phyloP scores from a whole-genome alignment of 2,797 vertebrate species.

The Carcharodon carcharias region DNA sequence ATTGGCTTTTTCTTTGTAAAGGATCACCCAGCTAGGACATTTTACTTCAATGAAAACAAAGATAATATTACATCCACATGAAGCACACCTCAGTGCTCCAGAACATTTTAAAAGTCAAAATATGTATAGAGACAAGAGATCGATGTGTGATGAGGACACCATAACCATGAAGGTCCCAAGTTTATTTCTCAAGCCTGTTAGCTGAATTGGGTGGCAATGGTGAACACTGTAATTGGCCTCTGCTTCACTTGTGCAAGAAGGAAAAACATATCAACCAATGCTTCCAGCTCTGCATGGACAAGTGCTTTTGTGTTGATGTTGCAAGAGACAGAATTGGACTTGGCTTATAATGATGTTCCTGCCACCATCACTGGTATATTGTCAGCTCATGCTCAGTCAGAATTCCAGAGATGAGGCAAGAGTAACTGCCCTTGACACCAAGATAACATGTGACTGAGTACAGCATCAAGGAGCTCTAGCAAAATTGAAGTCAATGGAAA shows the following conservation, averaged over 20 bases:
- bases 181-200: neutral
- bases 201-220: neutral
- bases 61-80: neutral
- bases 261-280: neutral
- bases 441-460: neutral
- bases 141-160: neutral
- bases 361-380: neutral
- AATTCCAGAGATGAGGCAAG: neutral
- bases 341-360: neutral
- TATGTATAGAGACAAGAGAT: neutral
- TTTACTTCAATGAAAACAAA: neutral
- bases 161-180: neutral
- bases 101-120: neutral
- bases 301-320: neutral
- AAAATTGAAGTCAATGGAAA: neutral
- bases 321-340: neutral
- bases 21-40: neutral
- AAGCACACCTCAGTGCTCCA: neutral
- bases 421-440: neutral
- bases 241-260: neutral
- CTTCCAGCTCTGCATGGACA: neutral
- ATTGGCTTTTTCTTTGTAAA: neutral
- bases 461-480: neutral
- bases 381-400: neutral
- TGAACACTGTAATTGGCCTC: neutral